Evolutionary conservation across 2,113 vertebrate species (phyloP).

Genomic region (Smithornis capensis): DNA sequence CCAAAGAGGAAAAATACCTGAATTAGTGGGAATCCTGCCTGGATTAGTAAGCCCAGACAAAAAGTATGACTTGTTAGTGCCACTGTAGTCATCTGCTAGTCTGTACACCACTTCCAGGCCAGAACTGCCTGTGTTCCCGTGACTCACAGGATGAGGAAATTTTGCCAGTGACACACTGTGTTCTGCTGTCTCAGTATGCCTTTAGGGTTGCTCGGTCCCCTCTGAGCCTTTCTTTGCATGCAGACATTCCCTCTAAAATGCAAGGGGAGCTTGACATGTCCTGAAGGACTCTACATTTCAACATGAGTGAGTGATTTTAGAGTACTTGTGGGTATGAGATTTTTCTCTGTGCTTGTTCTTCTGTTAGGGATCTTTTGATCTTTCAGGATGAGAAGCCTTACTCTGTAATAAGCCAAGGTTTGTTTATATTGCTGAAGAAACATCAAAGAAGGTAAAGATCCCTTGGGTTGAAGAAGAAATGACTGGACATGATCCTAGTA

Average conservation of each 20-base stretch:
- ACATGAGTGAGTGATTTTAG: fast-evolving
- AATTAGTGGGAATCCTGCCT: not conserved
- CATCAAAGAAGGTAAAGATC: not conserved
- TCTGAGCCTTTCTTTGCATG: not conserved
- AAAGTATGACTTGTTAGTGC: fast-evolving
- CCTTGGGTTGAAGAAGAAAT: not conserved
- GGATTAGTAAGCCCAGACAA: not conserved
- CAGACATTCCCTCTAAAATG: not conserved
- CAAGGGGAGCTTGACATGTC: not conserved
- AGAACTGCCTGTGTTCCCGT: not conserved
- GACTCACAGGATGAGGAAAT: not conserved
- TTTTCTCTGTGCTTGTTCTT: not conserved
- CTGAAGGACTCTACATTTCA: not conserved
- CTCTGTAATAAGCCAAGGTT: not conserved
- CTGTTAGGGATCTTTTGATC: not conserved
- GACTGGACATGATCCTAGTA: not conserved
- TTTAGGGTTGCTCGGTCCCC: not conserved
- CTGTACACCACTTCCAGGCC: not conserved
- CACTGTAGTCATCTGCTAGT: not conserved
- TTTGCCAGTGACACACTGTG: too few species aligned
- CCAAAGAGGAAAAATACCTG: fast-evolving
- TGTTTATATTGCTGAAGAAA: not conserved
- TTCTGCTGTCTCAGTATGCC: not conserved
- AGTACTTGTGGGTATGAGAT: not conserved
- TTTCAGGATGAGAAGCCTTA: not conserved